Conservation (phyloP, 2,888 invertebrate genomes). For the Taphrorychus bicolor region DNA sequence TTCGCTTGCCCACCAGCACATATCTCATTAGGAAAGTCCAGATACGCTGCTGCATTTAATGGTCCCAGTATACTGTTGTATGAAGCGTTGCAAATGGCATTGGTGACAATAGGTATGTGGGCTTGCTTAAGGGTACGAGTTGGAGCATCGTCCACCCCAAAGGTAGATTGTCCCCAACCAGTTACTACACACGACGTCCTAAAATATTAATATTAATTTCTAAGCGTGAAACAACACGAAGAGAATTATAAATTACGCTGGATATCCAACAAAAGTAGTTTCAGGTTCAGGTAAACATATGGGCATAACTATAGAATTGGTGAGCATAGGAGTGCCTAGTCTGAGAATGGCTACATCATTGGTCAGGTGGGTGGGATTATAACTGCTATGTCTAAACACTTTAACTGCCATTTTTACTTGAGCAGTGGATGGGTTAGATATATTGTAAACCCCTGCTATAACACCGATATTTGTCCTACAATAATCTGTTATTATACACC, state of each 20-base stretch:
- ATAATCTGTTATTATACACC: no score
- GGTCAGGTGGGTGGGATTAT: conserved; percentile 32
- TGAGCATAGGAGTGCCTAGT: conserved; percentile 67
- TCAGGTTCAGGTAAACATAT: conserved; percentile 65
- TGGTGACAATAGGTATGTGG: conserved; percentile 72
- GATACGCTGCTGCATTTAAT: conserved; percentile 54
- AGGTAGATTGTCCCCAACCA: conserved; percentile 41
- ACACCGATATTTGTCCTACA: conserved; percentile 54
- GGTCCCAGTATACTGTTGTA: conserved; percentile 69
- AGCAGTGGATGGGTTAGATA: conserved; percentile 11
- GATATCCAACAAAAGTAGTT: conserved; percentile 25
- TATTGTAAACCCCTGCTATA: conserved; percentile 29
- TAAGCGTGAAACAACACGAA: not conserved
- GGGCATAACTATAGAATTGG: conserved; percentile 65
- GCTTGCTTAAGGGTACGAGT: conserved; percentile 72
- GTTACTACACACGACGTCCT: conserved; percentile 41
- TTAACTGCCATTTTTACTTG: conserved; percentile 34
- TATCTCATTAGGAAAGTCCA: conserved; percentile 73
- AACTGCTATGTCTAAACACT: conserved; percentile 32
- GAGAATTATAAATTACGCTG: conserved; percentile 15
- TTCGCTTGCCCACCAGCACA: conserved; percentile 81
- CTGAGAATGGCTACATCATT: conserved; percentile 38
- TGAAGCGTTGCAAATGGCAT: conserved; percentile 68
- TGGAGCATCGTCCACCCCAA: conserved; percentile 44
- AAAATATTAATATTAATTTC: conserved; percentile 22